A percentile compares a stretch with the other conserved stretches of the same genome.
Conservation (phyloP, 35 echinoderm and acorn worm genomes). For the Diadema setosum region DNA sequence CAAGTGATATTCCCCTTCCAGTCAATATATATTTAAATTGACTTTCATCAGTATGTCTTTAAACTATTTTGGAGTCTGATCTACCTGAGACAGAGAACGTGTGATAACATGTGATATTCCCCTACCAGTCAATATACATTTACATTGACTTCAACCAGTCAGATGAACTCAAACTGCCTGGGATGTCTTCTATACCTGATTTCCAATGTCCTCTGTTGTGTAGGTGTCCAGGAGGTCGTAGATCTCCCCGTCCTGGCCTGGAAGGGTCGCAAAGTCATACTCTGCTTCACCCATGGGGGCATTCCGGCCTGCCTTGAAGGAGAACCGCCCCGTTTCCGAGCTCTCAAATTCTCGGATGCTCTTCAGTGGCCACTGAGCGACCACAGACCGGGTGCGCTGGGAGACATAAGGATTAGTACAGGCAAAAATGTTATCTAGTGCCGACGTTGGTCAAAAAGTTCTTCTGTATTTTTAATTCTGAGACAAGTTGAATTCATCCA, state of each 20-base stretch:
- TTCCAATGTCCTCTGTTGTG: constrained; percentile 52
- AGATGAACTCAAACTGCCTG: not conserved
- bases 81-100: too few species aligned
- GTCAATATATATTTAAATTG: too few species aligned
- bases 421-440: too few species aligned
- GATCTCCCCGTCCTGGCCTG: constrained; percentile 73
- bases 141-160: too few species aligned
- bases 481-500: too few species aligned
- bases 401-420: not conserved
- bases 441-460: too few species aligned
- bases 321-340: constrained; percentile 85
- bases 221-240: constrained; percentile 84
- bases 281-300: constrained; percentile 88
- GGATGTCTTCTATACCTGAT: constrained; percentile 45
- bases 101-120: too few species aligned
- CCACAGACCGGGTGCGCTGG: constrained; percentile 74
- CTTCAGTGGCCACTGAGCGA: constrained; percentile 95
- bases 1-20: too few species aligned
- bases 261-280: constrained; percentile 64
- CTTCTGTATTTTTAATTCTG: too few species aligned
- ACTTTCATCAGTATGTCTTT: too few species aligned
- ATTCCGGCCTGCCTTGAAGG: constrained; percentile 84
- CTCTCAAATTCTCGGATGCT: constrained; percentile 93
- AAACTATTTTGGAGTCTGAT: too few species aligned
- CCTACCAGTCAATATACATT: too few species aligned